Conservation (phyloP, 2,888 invertebrate genomes). For the Lacanobia oleracea region DNA sequence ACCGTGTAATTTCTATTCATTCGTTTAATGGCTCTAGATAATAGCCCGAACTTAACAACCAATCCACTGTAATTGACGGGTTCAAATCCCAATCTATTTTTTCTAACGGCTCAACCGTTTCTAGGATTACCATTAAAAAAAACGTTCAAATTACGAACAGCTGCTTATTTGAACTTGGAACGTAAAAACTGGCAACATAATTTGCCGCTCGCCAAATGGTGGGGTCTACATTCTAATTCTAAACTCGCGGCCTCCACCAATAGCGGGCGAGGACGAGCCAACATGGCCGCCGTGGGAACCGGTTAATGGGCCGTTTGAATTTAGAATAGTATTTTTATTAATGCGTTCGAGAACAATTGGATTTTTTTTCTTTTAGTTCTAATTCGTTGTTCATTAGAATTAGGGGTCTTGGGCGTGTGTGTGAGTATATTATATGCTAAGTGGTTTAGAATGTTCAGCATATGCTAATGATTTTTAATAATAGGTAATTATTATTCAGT, state of each 20-base stretch:
- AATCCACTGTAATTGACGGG: slow-evolving; percentile 63
- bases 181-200: slow-evolving; percentile 85
- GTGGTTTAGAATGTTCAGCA: slow-evolving; percentile 36
- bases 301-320: slow-evolving; percentile 90
- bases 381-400: slow-evolving; percentile 59
- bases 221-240: slow-evolving; percentile 90
- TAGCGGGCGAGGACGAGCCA: slow-evolving; percentile 89
- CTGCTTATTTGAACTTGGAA: slow-evolving; percentile 87
- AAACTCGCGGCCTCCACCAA: slow-evolving; percentile 89
- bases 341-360: slow-evolving; percentile 86
- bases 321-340: slow-evolving; percentile 90
- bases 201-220: slow-evolving; percentile 90
- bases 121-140: slow-evolving; percentile 66
- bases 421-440: slow-evolving; percentile 29
- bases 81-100: slow-evolving; percentile 68
- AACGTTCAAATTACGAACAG: slow-evolving; percentile 72
- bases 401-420: slow-evolving; percentile 48
- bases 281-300: slow-evolving; percentile 90
- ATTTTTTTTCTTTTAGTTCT: slow-evolving; percentile 74
- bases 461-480: slow-evolving; percentile 46
- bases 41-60: slow-evolving; percentile 51
- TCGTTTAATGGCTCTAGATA: slow-evolving; percentile 52
- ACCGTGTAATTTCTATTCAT: slow-evolving; percentile 39
- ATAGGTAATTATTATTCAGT: slow-evolving; percentile 34
- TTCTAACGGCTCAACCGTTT: slow-evolving; percentile 64